Evolutionary conservation across 2,888 invertebrate genomes (phyloP).

Genomic region (Eledona agricola): DNA sequence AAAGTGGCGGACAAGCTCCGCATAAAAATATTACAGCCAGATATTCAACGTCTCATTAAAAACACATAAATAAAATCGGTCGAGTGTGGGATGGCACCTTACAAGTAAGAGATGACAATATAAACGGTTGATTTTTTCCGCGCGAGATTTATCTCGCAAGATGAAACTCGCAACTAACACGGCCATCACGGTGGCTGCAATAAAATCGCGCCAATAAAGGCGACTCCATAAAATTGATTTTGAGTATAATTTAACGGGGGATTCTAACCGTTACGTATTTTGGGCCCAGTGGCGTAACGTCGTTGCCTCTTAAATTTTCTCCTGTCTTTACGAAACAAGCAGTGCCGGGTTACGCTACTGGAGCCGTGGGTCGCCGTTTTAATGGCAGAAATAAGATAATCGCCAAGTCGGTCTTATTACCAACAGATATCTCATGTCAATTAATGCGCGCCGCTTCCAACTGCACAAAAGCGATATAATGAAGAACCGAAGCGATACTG

Average conservation of each 20-base stretch:
- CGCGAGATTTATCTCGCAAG: slow-evolving; percentile 30
- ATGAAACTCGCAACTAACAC: slow-evolving; percentile 15
- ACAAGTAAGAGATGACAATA: slow-evolving; percentile 36
- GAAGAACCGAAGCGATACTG: slow-evolving; percentile 24
- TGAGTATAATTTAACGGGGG: slow-evolving; percentile 39
- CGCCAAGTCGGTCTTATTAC: slow-evolving; percentile 47
- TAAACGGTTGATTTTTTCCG: slow-evolving; percentile 26
- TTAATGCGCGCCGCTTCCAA: slow-evolving; percentile 45
- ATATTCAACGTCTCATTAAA: slow-evolving; percentile 44
- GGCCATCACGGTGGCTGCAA: slow-evolving; percentile 43
- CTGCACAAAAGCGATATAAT: slow-evolving; percentile 25
- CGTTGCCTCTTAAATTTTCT: no score
- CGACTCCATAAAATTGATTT: slow-evolving; percentile 40
- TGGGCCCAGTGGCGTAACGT: no score
- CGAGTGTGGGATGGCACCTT: slow-evolving; percentile 38
- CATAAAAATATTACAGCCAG: slow-evolving; percentile 39
- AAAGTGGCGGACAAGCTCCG: slow-evolving; percentile 6
- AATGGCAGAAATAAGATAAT: slow-evolving; percentile 48
- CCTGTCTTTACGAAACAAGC: no score
- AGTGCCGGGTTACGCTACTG: no score
- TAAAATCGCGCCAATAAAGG: slow-evolving; percentile 41
- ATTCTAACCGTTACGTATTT: slow-evolving; percentile 36
- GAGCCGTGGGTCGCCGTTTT: no score
- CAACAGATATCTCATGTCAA: slow-evolving; percentile 49
- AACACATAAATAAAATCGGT: slow-evolving; percentile 42